Evolutionary conservation across 2,888 invertebrate species (phyloP), one percentile per base, ranked within the genome.

Genomic region (Drosophila lutescens): DNA sequence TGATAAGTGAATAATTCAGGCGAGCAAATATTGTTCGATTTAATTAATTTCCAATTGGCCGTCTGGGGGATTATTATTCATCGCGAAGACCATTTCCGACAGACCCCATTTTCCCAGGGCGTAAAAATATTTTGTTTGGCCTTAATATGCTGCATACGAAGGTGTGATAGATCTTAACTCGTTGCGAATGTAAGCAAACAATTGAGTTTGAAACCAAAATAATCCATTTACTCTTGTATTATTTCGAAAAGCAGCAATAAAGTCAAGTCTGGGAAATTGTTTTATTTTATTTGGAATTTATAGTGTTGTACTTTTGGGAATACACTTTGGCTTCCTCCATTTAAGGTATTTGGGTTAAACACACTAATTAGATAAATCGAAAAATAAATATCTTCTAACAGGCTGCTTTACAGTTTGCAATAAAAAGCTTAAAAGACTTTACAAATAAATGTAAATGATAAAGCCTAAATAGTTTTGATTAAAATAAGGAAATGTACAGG

Each of bases 1-100:
- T 71, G 72, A 71, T 71, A 72, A 72, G 73, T 56, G 62, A 62
- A 56, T 72, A 71, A 71, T 72, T 56, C 51, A 41, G 62, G 51
- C 41, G 49, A 36, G 71, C 53, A 54, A 55, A 51, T 72, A 62
- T 56, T 71, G 55, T 69, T 59, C 53, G 53, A 17, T 51, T 56
- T 53, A 62, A 72, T 66, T 66, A 66, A 66, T 66, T 66, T 66
- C 46, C 26, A 47, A 66, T 54, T 66, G 46, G 34, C 44, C 32
- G 34, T 10, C 36, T 53, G 30, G 60, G 38, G 58, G 32, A 41
- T 55, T 32, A 61, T 62, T 49, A 66, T 66, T 66, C 26, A 66
- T 47, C 53, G 23, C 17, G 26, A 41, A 51, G 9, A 15, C n/a
- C 34, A 23, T 41, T 43, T 51, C 43, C 65, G 17, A 17, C 49